These are phyloP conservation scores for Micromussa lordhowensis DNA, from an alignment of 92 coral and sea anemone genomes.

Conservation along the genomic window DNA sequence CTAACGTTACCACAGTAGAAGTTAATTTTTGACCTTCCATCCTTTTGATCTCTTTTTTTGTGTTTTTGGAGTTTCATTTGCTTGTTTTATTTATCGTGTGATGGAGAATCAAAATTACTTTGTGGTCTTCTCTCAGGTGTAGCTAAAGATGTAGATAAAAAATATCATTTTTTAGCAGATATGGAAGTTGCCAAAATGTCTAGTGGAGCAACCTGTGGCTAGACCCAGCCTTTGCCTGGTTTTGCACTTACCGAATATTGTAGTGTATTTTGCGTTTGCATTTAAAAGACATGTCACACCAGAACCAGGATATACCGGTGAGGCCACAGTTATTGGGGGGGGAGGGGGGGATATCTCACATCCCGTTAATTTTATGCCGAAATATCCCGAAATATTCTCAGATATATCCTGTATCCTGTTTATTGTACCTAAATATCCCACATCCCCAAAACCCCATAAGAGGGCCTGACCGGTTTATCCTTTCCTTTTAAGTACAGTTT, in stretches of 20 bases:
- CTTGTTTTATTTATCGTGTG: not conserved
- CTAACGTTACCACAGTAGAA: too few relatives aligned
- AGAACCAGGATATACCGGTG: not conserved
- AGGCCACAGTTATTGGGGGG: too few relatives aligned
- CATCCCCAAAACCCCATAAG: too few relatives aligned
- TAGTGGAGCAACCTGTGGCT: not conserved
- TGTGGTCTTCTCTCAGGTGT: not conserved
- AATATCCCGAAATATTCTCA: too few relatives aligned
- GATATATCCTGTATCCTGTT: too few relatives aligned
- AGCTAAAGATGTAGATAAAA: too few relatives aligned
- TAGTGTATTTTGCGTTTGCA: not conserved
- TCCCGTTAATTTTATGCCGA: too few relatives aligned
- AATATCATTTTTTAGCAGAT: too few relatives aligned
- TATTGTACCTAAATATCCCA: too few relatives aligned
- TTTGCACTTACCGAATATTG: not conserved
- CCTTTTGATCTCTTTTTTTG: not conserved
- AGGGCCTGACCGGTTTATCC: too few relatives aligned
- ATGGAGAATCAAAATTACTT: not conserved
- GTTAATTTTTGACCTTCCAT: too few relatives aligned
- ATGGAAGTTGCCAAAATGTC: too few relatives aligned
- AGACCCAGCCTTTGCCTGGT: not conserved
- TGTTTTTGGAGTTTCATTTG: not conserved
- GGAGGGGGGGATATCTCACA: not conserved
- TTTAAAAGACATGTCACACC: not conserved
- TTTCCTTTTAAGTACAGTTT: not conserved